A percentile compares a stretch with the other conserved stretches of the same genome.
Conservation (phyloP, 2,113 vertebrate species). For the Machaerirhynchus nigripectus region DNA sequence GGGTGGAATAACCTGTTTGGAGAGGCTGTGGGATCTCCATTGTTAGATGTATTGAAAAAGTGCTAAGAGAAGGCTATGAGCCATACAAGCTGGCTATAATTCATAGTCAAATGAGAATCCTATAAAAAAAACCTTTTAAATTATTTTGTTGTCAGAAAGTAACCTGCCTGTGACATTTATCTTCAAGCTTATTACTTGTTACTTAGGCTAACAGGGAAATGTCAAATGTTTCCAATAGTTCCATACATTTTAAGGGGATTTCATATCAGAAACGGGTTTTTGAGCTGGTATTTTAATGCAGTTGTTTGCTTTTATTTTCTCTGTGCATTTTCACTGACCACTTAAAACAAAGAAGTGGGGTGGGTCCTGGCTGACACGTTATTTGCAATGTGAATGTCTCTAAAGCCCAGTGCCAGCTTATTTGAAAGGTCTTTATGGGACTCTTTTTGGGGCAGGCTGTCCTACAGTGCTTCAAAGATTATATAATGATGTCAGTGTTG, state of each 20-base stretch:
- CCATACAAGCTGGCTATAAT: not conserved
- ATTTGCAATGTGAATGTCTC: not conserved
- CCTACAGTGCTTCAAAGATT: not conserved
- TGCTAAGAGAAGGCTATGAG: not conserved
- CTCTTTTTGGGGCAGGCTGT: not conserved
- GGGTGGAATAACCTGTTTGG: not conserved
- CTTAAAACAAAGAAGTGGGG: not conserved
- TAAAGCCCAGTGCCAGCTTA: not conserved
- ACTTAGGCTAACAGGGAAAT: not conserved
- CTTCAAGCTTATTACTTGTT: not conserved
- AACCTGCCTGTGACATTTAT: not conserved
- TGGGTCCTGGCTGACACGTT: not conserved
- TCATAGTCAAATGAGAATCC: not conserved
- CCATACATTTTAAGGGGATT: accelerated
- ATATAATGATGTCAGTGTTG: not conserved
- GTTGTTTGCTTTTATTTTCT: not conserved
- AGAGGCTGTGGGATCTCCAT: not conserved
- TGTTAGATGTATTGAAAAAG: not conserved
- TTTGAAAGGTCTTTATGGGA: not conserved
- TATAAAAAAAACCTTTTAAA: not conserved
- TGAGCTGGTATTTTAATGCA: not conserved
- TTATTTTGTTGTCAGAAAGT: not conserved
- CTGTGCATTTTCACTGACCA: not conserved
- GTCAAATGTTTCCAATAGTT: not conserved
- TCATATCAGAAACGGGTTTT: not conserved